A percentile compares a stretch with the other conserved stretches of the same genome.
Conservation (phyloP, 2,113 vertebrate species). For the Tyto alba region DNA sequence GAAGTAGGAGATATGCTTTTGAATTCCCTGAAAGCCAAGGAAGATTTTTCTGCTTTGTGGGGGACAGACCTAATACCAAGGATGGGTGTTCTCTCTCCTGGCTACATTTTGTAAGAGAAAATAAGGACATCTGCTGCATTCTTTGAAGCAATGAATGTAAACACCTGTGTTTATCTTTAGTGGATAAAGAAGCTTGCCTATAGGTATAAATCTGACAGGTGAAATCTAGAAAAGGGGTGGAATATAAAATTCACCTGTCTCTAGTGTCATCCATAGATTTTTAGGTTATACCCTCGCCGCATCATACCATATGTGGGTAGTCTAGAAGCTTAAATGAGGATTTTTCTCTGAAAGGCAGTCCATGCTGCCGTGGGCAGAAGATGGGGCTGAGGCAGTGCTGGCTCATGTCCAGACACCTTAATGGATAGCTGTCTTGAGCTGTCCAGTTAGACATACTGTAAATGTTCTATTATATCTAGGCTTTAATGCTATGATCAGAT, state of each 20-base stretch:
- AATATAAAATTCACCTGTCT: neutral
- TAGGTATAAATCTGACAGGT: neutral
- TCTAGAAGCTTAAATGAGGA: neutral
- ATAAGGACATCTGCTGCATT: neutral
- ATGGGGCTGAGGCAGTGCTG: neutral
- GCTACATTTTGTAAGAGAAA: neutral
- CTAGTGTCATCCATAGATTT: neutral
- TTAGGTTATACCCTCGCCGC: neutral
- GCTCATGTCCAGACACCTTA: neutral
- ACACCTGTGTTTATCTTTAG: neutral
- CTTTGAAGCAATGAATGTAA: neutral
- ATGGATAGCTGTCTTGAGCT: neutral
- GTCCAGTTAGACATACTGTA: neutral
- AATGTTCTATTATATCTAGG: neutral
- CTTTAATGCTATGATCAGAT: neutral
- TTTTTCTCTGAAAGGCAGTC: neutral
- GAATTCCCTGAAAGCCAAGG: neutral
- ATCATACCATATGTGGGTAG: rapidly evolving
- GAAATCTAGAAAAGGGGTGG: neutral
- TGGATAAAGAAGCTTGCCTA: neutral
- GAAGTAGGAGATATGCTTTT: neutral
- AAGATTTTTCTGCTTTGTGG: neutral
- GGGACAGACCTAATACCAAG: neutral
- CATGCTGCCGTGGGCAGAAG: rapidly evolving
- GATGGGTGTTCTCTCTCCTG: neutral